Percentiles rank a stretch among this genome's conserved stretches.
These are phyloP conservation scores for Chromoteleia sp. DNA, from an alignment of 2,888 invertebrate species.

Conservation along the genomic window DNA sequence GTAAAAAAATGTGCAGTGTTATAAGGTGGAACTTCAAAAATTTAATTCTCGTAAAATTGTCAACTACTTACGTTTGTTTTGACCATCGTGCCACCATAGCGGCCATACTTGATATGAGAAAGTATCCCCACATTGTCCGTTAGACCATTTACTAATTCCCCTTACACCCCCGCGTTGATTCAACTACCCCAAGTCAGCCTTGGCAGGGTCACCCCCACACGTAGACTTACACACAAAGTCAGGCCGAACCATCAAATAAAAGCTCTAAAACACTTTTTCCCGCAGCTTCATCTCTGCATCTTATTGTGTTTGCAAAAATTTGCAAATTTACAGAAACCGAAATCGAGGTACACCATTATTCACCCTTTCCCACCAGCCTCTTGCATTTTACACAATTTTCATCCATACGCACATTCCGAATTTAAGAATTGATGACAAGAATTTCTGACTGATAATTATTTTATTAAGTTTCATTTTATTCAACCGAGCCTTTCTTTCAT, in stretches of 20 bases:
- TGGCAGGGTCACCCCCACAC: slow-evolving; percentile 69
- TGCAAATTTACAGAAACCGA: slow-evolving; percentile 16
- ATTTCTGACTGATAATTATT: too few species aligned
- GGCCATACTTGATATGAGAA: slow-evolving; percentile 85
- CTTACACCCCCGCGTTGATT: slow-evolving; percentile 82
- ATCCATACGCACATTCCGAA: too few species aligned
- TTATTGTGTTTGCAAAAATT: slow-evolving; percentile 2
- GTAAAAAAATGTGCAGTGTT: too few species aligned
- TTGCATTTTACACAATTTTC: neutral
- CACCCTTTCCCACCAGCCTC: neutral
- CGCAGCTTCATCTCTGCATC: slow-evolving; percentile 31
- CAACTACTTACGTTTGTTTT: slow-evolving; percentile 84
- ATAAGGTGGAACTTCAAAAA: neutral
- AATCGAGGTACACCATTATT: too few species aligned
- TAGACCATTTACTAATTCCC: slow-evolving; percentile 83
- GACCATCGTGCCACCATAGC: slow-evolving; percentile 85
- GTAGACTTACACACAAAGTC: slow-evolving; percentile 79
- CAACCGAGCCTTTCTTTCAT: neutral
- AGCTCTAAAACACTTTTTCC: slow-evolving; percentile 55
- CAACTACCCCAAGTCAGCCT: slow-evolving; percentile 78
- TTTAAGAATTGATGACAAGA: too few species aligned
- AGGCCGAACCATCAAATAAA: slow-evolving; percentile 73
- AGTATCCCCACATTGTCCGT: slow-evolving; percentile 84
- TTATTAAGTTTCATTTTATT: slow-evolving; percentile 5
- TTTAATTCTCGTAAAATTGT: slow-evolving; percentile 12